A percentile compares a stretch with the other conserved stretches of the same genome.
These are phyloP conservation scores for Dorcus parallelipipedus DNA, from an alignment of 2,888 invertebrate species.

Conservation along the genomic window DNA sequence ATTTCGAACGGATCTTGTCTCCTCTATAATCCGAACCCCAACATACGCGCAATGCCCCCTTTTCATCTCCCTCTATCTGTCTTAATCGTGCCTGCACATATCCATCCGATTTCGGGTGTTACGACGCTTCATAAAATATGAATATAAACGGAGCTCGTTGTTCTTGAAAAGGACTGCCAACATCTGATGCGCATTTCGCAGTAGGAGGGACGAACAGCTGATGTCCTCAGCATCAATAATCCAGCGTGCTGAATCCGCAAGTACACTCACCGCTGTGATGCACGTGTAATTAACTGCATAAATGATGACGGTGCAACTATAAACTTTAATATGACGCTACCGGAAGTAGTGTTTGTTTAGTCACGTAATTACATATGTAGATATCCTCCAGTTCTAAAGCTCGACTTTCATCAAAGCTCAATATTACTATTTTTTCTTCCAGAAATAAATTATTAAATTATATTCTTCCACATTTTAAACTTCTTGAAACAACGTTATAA, in stretches of 20 bases:
- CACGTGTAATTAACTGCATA: conserved; percentile 39
- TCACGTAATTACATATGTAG: conserved; percentile 16
- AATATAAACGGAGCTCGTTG: conserved; percentile 26
- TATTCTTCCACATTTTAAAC: too few species aligned
- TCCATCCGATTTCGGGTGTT: conserved; percentile 27
- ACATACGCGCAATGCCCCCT: not conserved
- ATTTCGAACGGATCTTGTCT: conserved; percentile 2
- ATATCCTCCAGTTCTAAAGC: not conserved
- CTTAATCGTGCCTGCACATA: conserved; percentile 17
- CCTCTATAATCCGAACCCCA: conserved; percentile 1
- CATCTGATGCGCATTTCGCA: not conserved
- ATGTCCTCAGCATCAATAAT: conserved; percentile 37
- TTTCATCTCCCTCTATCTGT: not conserved
- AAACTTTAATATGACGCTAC: conserved; percentile 37
- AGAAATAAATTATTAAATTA: too few species aligned
- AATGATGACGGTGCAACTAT: conserved; percentile 35
- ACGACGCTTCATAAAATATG: conserved; percentile 29
- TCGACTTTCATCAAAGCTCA: too few species aligned
- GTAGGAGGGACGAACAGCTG: conserved; percentile 26
- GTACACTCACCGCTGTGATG: conserved; percentile 34
- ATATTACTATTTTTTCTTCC: too few species aligned
- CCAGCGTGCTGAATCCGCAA: conserved; percentile 25
- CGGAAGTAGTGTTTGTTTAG: conserved; percentile 28
- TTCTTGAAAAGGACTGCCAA: conserved; percentile 1
- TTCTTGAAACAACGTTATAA: too few species aligned